Conservation (phyloP, 2,797 vertebrate genomes). For the Decapterus maruadsi region DNA sequence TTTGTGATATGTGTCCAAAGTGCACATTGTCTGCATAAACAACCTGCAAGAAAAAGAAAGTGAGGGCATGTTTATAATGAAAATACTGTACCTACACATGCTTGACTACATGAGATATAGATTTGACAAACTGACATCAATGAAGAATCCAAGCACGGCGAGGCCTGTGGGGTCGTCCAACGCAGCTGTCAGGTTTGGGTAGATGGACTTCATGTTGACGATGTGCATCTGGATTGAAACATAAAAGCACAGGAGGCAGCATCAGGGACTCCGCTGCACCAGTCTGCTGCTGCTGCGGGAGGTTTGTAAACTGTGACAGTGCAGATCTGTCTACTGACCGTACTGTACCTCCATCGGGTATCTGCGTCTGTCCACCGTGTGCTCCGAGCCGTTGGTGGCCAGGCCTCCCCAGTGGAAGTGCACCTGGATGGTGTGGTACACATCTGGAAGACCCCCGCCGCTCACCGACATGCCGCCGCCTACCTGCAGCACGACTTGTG, state of each 20-base stretch:
- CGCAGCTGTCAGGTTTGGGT: slow-evolving; percentile 84
- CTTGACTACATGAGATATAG: neutral
- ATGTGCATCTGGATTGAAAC: slow-evolving; percentile 86
- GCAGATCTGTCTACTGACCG: slow-evolving; percentile 55
- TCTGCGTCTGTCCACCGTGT: slow-evolving; percentile 85
- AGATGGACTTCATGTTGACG: slow-evolving; percentile 87
- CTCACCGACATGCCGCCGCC: slow-evolving; percentile 85
- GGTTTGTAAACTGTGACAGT: slow-evolving; percentile 11
- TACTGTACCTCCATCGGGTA: slow-evolving; percentile 90
- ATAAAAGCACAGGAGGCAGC: slow-evolving; percentile 1
- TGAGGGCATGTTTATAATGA: neutral
- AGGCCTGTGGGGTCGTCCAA: slow-evolving; percentile 85
- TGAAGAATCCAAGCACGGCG: slow-evolving; percentile 88
- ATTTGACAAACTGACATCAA: slow-evolving; percentile 80
- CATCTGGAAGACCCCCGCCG: slow-evolving; percentile 84
- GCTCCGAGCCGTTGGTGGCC: slow-evolving; percentile 86
- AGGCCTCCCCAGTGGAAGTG: slow-evolving; percentile 92
- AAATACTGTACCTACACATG: neutral
- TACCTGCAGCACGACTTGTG: slow-evolving; percentile 87
- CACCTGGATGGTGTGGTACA: slow-evolving; percentile 87
- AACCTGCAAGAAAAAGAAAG: slow-evolving; percentile 75
- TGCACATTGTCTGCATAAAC: slow-evolving; percentile 86
- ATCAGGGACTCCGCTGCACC: slow-evolving; percentile 17
- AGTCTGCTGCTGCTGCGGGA: neutral
- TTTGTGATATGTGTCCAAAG: slow-evolving; percentile 86